Evolutionary conservation across 2,113 vertebrate genomes (phyloP).

Genomic region (Martes martes): DNA sequence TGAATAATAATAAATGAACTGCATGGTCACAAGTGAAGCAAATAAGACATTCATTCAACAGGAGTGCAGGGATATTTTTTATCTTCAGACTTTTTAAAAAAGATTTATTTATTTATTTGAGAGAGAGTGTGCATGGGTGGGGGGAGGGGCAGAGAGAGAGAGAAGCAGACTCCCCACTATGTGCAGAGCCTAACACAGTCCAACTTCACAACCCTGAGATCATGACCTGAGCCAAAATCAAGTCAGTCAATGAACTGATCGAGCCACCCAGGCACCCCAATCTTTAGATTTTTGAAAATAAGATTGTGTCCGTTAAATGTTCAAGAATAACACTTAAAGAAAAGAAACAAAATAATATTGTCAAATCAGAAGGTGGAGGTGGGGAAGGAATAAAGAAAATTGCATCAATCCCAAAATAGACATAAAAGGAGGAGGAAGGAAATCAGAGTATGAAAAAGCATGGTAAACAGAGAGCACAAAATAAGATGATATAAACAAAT

Average conservation of each 20-base stretch:
- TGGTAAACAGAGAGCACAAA: background rate
- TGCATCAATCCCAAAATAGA: background rate
- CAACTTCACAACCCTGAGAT: background rate
- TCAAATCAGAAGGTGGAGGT: background rate
- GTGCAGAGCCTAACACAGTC: background rate
- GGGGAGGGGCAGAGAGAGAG: background rate
- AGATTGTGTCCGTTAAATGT: background rate
- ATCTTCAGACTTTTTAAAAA: background rate
- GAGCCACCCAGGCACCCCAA: background rate
- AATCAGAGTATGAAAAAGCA: background rate
- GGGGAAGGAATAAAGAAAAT: background rate
- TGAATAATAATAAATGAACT: background rate
- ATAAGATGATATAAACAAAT: background rate
- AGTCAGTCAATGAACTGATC: background rate
- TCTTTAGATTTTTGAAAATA: background rate
- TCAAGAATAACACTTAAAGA: background rate
- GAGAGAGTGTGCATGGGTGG: background rate
- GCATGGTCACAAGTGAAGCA: background rate
- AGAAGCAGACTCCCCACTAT: background rate
- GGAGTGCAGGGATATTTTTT: background rate
- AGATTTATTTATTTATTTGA: background rate
- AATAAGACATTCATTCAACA: background rate
- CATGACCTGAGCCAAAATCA: background rate
- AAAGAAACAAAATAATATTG: background rate
- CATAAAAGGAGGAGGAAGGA: background rate